phyloP scores from a whole-genome alignment of 2,888 invertebrate species.

The Drosophila pseudotalamancana region DNA sequence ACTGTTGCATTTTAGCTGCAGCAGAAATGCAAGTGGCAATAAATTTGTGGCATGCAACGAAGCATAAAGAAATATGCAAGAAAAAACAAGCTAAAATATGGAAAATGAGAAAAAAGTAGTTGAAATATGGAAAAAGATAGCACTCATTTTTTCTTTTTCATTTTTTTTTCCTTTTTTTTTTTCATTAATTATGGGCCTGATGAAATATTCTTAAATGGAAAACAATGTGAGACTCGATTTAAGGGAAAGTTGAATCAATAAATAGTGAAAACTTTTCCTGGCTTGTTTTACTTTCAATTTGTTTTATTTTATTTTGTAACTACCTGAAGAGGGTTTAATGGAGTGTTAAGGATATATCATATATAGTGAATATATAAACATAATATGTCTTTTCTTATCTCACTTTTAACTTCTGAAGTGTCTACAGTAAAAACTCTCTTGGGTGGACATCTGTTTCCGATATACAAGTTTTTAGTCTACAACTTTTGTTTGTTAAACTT shows the following conservation, averaged over 20 bases:
- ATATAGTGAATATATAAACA: background rate
- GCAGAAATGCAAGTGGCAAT: slow-evolving; percentile 46
- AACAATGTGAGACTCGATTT: background rate
- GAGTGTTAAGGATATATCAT: no score
- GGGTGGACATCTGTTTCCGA: background rate
- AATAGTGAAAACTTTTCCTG: background rate
- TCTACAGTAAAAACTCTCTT: background rate
- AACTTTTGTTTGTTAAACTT: background rate
- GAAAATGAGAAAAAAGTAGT: slow-evolving; percentile 22
- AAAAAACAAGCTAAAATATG: slow-evolving; percentile 13
- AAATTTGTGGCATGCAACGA: slow-evolving; percentile 42
- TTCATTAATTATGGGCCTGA: slow-evolving; percentile 12
- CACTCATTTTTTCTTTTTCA: background rate
- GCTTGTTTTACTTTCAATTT: background rate
- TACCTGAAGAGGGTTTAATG: no score
- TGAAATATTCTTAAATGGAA: background rate
- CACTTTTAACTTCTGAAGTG: background rate
- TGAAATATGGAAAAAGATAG: slow-evolving; percentile 41
- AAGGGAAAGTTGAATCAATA: background rate
- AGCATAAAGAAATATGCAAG: slow-evolving; percentile 28
- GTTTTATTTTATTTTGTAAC: no score
- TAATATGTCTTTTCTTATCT: background rate
- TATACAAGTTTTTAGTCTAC: background rate
- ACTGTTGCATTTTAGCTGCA: slow-evolving; percentile 53
- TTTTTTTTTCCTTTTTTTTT: background rate